Percentiles rank a stretch among this genome's conserved stretches.
Evolutionary conservation across 2,797 vertebrate genomes (phyloP).

Genomic region (Leptodactylus fallax): DNA sequence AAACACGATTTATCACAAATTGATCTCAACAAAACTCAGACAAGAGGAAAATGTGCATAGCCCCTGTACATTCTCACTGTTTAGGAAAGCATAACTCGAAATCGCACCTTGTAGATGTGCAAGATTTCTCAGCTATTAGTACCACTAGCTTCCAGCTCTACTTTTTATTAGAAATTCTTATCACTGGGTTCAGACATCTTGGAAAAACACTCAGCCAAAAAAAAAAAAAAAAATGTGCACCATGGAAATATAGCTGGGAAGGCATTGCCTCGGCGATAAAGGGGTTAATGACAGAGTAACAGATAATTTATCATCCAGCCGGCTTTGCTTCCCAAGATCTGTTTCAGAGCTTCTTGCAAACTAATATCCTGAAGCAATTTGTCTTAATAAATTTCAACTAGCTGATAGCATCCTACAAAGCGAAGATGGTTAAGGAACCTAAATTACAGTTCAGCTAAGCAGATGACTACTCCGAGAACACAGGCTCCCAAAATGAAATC

Average conservation of each 20-base stretch:
- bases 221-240: not conserved
- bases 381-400: constrained; percentile 61
- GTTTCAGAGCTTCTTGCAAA: constrained; percentile 55
- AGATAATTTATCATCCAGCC: constrained; percentile 51
- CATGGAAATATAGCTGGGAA: not conserved
- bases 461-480: constrained; percentile 25
- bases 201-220: not conserved
- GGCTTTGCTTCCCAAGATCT: constrained; percentile 40
- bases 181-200: not conserved
- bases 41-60: not conserved
- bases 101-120: not conserved
- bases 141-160: not conserved
- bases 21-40: not conserved
- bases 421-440: constrained; percentile 50
- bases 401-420: constrained; percentile 57
- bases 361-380: constrained; percentile 62
- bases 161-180: constrained; percentile 45
- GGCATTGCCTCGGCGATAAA: not conserved
- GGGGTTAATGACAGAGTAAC: constrained; percentile 41
- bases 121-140: constrained; percentile 13
- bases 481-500: constrained; percentile 27
- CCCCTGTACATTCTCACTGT: constrained; percentile 17
- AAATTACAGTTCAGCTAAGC: constrained; percentile 58
- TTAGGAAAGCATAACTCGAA: not conserved
- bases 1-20: constrained; percentile 11